Evolutionary conservation across 2,113 vertebrate genomes (phyloP), one percentile per base, ranked within the genome.

Genomic region (Urocynchramus pylzowi): DNA sequence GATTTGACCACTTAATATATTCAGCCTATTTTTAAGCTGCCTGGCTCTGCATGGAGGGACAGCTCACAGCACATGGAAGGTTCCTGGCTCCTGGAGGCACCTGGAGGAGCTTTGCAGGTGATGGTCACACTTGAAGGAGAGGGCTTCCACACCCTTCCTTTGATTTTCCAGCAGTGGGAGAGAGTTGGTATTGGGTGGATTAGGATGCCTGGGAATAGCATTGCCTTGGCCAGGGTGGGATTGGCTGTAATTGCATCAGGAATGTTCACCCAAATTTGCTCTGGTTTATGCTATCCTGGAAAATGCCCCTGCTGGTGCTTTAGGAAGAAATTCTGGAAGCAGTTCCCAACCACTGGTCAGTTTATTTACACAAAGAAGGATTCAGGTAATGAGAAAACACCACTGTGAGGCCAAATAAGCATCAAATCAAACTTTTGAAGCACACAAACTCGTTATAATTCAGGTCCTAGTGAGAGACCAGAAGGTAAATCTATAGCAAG

Each of bases 1-100:
- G 22, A 75, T 92, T 74, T 63, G 73, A 74, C 49, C 61, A 49
- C 39, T 67, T 63, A 41, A 91, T 57, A 47, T 30, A 95, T 82
- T 75, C 89, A 87, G 49, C 69, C 68, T 84, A n/a, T 84, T 95
- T 97, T 90, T 64, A 71, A 87, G 74, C 68, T 47, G 31, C 37
- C 12, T 41, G n/a, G 45, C 23, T 81, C n/a, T 61, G 73, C 44
- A 35, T 0, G 0, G 79, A 49, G n/a, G 39, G 47, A 65, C 59
- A 80, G 39, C 37, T 91, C 45, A 7, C 5, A 3, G 41, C 57
- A 42, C 37, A 2, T 14, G 50, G 75, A 61, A 84, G 71, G 20
- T 18, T 86, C 67, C 28, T 23, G 27, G 26, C 11, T 33, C 24
- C 35, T 56, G 49, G 56, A 78, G 65, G 69, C 50, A 84, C 31